Evolutionary conservation across 2,113 vertebrate species (phyloP).

Genomic region (Hylia prasina): DNA sequence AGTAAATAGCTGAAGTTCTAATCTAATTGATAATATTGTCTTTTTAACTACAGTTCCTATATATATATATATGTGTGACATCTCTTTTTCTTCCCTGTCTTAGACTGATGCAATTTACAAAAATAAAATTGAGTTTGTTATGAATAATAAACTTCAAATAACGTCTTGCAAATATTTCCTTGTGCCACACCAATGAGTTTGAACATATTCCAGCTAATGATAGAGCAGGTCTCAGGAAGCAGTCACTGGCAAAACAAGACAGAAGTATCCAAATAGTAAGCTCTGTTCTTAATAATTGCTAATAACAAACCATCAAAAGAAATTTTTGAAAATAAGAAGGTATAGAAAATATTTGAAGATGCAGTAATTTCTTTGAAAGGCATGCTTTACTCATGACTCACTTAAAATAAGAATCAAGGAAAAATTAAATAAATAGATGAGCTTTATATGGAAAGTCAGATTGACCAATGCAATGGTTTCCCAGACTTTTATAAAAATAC

Average conservation of each 20-base stretch:
- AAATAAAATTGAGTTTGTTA: background rate
- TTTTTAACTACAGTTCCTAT: background rate
- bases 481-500: background rate
- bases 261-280: background rate
- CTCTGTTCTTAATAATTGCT: background rate
- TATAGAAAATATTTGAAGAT: background rate
- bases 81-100: background rate
- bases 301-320: background rate
- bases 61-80: background rate
- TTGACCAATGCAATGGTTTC: background rate
- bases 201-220: background rate
- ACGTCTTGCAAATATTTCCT: background rate
- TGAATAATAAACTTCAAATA: background rate
- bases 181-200: background rate
- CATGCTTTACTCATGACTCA: background rate
- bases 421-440: background rate
- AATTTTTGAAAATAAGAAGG: background rate
- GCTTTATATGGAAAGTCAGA: background rate
- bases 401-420: background rate
- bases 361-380: background rate
- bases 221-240: background rate
- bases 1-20: background rate
- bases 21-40: background rate
- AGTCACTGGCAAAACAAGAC: background rate
- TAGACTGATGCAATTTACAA: background rate